Percentiles rank a stretch among this genome's conserved stretches.
These are phyloP conservation scores for Hesperia comma DNA, from an alignment of 2,888 invertebrate species.

Conservation along the genomic window DNA sequence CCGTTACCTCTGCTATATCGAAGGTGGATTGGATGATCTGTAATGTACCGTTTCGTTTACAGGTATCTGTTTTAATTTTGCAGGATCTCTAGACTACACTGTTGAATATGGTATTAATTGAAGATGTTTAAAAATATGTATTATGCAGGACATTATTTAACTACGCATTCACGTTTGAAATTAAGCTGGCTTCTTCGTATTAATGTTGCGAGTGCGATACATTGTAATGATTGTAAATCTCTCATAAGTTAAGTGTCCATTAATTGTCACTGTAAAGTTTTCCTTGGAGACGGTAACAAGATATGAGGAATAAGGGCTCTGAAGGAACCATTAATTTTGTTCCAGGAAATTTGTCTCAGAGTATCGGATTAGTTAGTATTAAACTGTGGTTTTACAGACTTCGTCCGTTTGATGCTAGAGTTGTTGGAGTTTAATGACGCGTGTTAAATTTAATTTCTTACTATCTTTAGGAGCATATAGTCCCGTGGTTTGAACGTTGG, in stretches of 20 bases:
- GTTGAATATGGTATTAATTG: too few relatives aligned
- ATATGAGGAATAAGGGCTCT: slow-evolving; percentile 62
- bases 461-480: neutral
- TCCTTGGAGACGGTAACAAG: slow-evolving; percentile 57
- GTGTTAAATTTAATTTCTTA: slow-evolving; percentile 7
- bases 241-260: slow-evolving; percentile 49
- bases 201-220: slow-evolving; percentile 40
- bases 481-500: too few relatives aligned
- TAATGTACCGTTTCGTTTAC: too few relatives aligned
- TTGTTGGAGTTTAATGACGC: too few relatives aligned
- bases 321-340: slow-evolving; percentile 51
- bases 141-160: neutral
- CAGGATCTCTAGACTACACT: too few relatives aligned
- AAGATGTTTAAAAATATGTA: too few relatives aligned
- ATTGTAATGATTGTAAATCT: slow-evolving; percentile 39
- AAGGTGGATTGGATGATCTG: too few relatives aligned
- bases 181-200: slow-evolving; percentile 25
- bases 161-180: slow-evolving; percentile 7
- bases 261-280: slow-evolving; percentile 68
- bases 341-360: slow-evolving; percentile 47
- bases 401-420: neutral
- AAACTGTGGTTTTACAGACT: slow-evolving; percentile 4
- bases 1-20: too few relatives aligned
- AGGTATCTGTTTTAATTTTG: too few relatives aligned
- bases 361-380: slow-evolving; percentile 5